phyloP scores from a whole-genome alignment of 1,140 invertebrate species.

The Plectus sambesii region DNA sequence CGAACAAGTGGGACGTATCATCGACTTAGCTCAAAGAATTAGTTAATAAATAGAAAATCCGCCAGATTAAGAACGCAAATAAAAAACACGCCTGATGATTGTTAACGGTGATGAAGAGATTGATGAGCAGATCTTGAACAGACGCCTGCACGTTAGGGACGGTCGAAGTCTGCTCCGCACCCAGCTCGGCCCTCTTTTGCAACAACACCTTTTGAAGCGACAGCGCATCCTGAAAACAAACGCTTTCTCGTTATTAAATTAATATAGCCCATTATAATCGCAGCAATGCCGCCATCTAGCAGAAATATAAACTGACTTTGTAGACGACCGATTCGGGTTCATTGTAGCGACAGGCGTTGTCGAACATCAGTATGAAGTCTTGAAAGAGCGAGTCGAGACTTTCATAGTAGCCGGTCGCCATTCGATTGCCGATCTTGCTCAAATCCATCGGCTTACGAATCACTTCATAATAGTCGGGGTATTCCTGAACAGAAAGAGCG shows the following conservation, averaged over 20 bases:
- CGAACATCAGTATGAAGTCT: constrained; percentile 93
- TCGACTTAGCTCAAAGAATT: too few species aligned
- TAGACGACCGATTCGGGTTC: constrained; percentile 98
- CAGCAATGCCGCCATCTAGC: too few species aligned
- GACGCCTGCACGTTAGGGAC: constrained; percentile 52
- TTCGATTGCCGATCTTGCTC: constrained; percentile 58
- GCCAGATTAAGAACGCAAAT: constrained; percentile 22
- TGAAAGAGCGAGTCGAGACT: constrained; percentile 75
- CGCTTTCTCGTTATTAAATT: too few species aligned
- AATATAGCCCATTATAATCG: too few species aligned
- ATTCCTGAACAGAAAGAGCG: too few species aligned
- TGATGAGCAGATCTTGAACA: constrained; percentile 54
- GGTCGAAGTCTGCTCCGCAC: constrained; percentile 65
- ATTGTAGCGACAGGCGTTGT: constrained; percentile 98
- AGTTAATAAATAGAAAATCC: too few species aligned
- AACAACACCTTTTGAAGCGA: constrained; percentile 77
- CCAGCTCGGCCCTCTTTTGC: constrained; percentile 74
- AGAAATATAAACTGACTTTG: constrained; percentile 62
- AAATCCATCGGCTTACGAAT: constrained; percentile 91
- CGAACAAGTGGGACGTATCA: too few species aligned
- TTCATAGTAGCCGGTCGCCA: constrained; percentile 25
- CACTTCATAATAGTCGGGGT: constrained; percentile 91
- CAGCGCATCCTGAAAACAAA: constrained; percentile 63
- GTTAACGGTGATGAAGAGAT: constrained; percentile 80
- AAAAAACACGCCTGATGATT: constrained; percentile 58